Base-by-base conservation (phyloP, 2,113 vertebrate species). In the Nothocercus nigrocapillus region DNA sequence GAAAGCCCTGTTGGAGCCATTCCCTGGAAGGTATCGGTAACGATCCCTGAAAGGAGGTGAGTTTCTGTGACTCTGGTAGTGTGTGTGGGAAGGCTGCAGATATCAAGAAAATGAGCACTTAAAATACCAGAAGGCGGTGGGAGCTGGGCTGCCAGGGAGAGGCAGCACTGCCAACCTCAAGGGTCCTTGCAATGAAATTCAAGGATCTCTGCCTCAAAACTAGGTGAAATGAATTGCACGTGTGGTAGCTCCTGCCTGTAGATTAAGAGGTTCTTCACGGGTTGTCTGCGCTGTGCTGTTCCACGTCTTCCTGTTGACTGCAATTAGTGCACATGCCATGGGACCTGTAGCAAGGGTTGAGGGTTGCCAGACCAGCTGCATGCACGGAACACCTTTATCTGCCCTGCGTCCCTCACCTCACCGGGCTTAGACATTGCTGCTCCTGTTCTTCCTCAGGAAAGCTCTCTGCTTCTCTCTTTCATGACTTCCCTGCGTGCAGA, bases 41-140 rank as follows among this genome's bases (percentile, higher is more conserved):
- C 0, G 1, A 85, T 54, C 15, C 8, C 17, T 93, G 76, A 90
- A 85, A 66, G 0, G 0, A n/a, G 8, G 11, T 10, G 11, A 10
- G 4, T 87, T 82, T 61, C 85, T 77, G 0, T 58, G 40, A 49
- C 49, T 75, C 40, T 22, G 11, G 10, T 34, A 66, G 11, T 11
- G 1, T 19, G 7, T 10, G 15, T 47, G 38, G 61, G 42, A 72
- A 85, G 85, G 20, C 21, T 51, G 14, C n/a, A 11, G 25, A 67
- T 25, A 36, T 32, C 7, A 13, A 32, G 15, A 63, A 82, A 89
- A 36, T 0, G 8, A 24, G 32, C 24, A 15, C 47, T 56, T 73
- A 85, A 91, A 73, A 22, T 69, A 44, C 66, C 56, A 38, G 20
- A 28, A 8, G n/a, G 6, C 56, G 5, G 40, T 64, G 34, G 25